Base-by-base conservation (phyloP, 2,888 invertebrate genomes). In the Baccha elongata region DNA sequence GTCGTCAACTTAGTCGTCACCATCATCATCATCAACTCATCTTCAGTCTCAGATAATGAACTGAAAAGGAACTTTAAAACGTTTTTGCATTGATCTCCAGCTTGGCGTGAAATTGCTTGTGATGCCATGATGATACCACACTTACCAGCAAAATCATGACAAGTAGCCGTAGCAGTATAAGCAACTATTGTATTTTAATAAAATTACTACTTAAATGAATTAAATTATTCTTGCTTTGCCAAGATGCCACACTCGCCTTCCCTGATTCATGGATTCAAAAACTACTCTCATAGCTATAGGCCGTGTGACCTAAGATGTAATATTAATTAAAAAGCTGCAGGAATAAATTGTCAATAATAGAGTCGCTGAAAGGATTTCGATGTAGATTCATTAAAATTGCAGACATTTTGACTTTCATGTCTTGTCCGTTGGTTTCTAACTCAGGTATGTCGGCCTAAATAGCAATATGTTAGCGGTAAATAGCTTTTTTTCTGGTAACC, bases 141-240 rank as follows among this genome's bases (percentile, higher is more conserved):
- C n/a, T 10, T 32, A 32, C 46, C 42, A 15, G 17, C 6, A 42
- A n/a, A n/a, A n/a, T n/a, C n/a, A n/a, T 4, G 0, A 42, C 15
- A 15, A 42, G 15, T n/a, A 15, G 15, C 17, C 13, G 7, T 7
- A 53, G 11, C 15, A 52, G 69, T 32, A 52, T n/a, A n/a, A 53
- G 26, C 42, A 32, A 44, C 52, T 60, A 64, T 55, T 71, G 65
- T n/a, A 60, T 65, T 75, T 81, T 65, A 75, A 81, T 81, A 75
- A 81, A n/a, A 75, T 81, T 79, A 79, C 71, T 81, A 75, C 75
- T 75, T 81, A 71, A 81, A 81, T 81, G 46, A 81, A 71, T 75
- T 58, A 60, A 69, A 75, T 71, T 52, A 71, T 81, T 71, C 58
- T 60, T 65, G 71, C 69, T 75, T 71, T 65, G 37, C 65, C 50